These are phyloP conservation scores for Tiliacea citrago DNA, from an alignment of 2,888 invertebrate genomes.

Conservation along the genomic window DNA sequence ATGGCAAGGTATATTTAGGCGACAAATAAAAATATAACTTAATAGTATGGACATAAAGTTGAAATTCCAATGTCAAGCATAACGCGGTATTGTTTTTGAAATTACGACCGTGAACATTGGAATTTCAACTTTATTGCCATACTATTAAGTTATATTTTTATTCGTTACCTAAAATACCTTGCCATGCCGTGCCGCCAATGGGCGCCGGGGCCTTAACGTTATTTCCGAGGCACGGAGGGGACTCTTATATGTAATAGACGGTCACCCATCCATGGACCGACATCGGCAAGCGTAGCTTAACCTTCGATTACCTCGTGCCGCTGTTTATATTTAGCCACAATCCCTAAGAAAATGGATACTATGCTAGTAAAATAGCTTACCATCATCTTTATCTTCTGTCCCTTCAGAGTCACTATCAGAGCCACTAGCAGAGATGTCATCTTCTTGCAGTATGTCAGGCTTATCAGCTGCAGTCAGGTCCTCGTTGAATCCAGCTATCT, in stretches of 20 bases:
- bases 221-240: background rate
- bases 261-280: background rate
- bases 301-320: background rate
- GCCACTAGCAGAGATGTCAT: slow-evolving; percentile 79
- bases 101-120: too few species aligned
- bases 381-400: slow-evolving; percentile 73
- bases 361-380: background rate
- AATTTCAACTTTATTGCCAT: too few species aligned
- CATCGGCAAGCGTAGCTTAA: background rate
- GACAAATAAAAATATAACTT: too few species aligned
- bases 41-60: too few species aligned
- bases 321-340: background rate
- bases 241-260: background rate
- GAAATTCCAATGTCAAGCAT: too few species aligned
- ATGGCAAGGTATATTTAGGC: too few species aligned
- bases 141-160: too few species aligned
- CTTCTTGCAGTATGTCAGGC: slow-evolving; percentile 92
- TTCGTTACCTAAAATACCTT: too few species aligned
- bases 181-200: too few species aligned
- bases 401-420: slow-evolving; percentile 78
- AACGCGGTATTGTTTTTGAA: too few species aligned
- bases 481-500: slow-evolving; percentile 95
- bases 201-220: too few species aligned
- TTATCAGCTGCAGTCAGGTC: slow-evolving; percentile 93
- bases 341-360: background rate